Base-by-base conservation (phyloP, 2,797 vertebrate species). In the Pangasius djambal region DNA sequence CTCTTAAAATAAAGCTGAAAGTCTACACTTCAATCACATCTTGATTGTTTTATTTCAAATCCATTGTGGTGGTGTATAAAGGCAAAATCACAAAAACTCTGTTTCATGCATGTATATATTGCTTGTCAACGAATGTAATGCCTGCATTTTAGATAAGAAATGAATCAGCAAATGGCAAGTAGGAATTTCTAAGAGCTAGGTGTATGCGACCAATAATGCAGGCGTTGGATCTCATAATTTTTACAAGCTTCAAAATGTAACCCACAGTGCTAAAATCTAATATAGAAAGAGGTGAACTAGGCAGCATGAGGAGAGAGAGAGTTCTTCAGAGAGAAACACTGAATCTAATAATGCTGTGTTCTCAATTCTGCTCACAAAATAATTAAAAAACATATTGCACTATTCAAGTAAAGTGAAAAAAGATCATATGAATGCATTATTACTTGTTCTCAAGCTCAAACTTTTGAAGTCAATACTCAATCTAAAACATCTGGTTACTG, bases 321-420 rank as follows among this genome's bases (percentile, higher is more conserved):
- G 34, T 40, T 74, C 37, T 78, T 52, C 74, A 1, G 13, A 55
- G 16, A 59, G 31, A 59, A 82, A 82, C 55, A 28, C 22, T 15
- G 13, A 83, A 48, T 28, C 25, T 83, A 44, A 65, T 65, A 83
- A 83, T 48, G 81, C 40, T 63, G 25, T 83, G 57, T 65, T 65
- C 61, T 63, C 37, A 63, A 18, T 65, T 48, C 40, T 48, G 37
- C 37, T 65, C 82, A 50, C 13, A 50, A 48, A 65, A 67, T 83
- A 67, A 67, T 84, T 48, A 48, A 4, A 83, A 83, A 83, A 84
- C 28, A 28, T 59, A 65, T 48, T 48, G 61, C 59, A 83, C 13
- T 65, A 6, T 48, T 83, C 40, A 65, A 25, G 59, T 82, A 61
- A 61, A 25, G 16, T 34, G 55, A 40, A 40, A 40, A 40, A 82